Evolutionary conservation across 2,113 vertebrate genomes (phyloP).

Genomic region (Ictalurus furcatus): DNA sequence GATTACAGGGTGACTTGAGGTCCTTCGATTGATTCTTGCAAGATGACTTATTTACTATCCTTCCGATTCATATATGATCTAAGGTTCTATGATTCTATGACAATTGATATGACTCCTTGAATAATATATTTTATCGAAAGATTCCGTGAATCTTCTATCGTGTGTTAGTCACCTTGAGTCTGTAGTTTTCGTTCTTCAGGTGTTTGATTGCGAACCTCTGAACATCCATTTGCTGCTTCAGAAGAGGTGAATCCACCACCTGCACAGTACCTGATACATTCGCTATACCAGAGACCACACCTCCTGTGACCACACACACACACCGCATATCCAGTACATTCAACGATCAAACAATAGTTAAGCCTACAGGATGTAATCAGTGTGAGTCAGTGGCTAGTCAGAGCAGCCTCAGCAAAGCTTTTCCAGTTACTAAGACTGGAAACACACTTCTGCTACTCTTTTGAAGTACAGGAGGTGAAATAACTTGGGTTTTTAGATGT

Average conservation of each 20-base stretch:
- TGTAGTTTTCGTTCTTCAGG: slow-evolving; percentile 90
- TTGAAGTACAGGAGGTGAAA: neutral
- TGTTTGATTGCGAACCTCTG: slow-evolving; percentile 88
- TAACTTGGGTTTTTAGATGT: neutral
- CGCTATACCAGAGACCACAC: slow-evolving; percentile 53
- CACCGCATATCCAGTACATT: neutral
- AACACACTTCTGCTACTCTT: neutral
- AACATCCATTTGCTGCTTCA: slow-evolving; percentile 90
- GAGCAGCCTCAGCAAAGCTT: neutral
- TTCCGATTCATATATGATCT: neutral
- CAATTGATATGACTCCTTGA: neutral
- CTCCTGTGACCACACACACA: slow-evolving; percentile 30
- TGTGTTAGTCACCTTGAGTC: slow-evolving; percentile 79
- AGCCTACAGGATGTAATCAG: neutral
- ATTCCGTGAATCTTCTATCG: neutral
- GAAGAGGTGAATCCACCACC: slow-evolving; percentile 90
- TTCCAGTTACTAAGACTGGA: neutral
- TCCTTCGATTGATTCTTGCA: neutral
- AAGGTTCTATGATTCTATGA: neutral
- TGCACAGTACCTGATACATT: slow-evolving; percentile 68
- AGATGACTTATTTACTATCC: neutral
- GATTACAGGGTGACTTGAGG: neutral
- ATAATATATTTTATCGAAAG: neutral
- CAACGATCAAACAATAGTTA: neutral
- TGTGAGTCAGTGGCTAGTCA: neutral